Base-by-base conservation (phyloP, 2,888 invertebrate species). In the Cecidostiba fungosa region DNA sequence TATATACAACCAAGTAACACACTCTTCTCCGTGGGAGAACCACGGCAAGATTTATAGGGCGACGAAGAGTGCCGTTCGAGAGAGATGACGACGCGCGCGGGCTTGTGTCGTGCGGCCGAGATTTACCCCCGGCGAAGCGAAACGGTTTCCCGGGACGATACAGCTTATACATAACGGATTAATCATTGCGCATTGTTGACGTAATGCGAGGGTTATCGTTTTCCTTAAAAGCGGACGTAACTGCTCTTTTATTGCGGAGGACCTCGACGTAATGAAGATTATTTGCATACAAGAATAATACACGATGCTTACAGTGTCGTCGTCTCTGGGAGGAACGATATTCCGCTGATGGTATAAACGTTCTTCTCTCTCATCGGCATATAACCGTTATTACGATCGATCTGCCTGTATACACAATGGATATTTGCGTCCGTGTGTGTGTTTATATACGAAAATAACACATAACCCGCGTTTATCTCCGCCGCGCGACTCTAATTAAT, bases 31-130 rank as follows among this genome's bases (percentile, higher is more conserved):
- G 90, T 91, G 90, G 90, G 90, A 91, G 90, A 90, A 87, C 85
- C 86, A 80, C 69, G 70, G 73, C 85, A 88, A 88, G 90, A 90
- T 91, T 91, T 91, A 91, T 91, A 89, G 90, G 89, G 89, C 85
- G 87, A 88, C 77, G 89, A 89, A 89, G 54, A 59, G 85, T 88
- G 79, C 86, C 81, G 87, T 80, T 86, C 39, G 39, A 87, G 86
- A n/a, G 19, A 50, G 50, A 59, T 87, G 89, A 91, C 90, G 88
- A 88, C 89, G 66, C 19, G 19, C 19, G 4, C 54, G 54, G 89
- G 87, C 86, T 87, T 87, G 88, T 39, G 59, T 66, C 66, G 66
- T 66, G 29, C 29, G 26, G 16, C 26, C 26, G 39, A 43, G 84
- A 78, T 77, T 84, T 78, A 78, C 78, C 66, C 50, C 62, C 69